A percentile compares a stretch with the other conserved stretches of the same genome.
These are phyloP conservation scores for Emydura subglobosa DNA, from an alignment of 2,113 vertebrate species.

Conservation along the genomic window DNA sequence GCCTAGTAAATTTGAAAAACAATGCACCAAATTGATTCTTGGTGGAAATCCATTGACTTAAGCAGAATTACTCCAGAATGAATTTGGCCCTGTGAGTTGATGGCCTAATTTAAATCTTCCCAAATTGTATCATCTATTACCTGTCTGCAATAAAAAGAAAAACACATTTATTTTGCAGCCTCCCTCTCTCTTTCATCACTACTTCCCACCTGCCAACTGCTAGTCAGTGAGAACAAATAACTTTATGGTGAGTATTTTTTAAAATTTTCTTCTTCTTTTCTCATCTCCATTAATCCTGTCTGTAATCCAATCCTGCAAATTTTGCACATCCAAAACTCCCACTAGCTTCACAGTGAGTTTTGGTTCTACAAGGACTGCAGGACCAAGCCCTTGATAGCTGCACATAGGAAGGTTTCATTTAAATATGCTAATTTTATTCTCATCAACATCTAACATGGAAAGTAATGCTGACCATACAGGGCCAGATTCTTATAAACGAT, in stretches of 20 bases:
- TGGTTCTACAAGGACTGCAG: not conserved
- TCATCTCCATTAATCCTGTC: not conserved
- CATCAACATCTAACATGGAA: not conserved
- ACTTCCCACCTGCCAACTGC: conserved; percentile 22
- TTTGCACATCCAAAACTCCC: not conserved
- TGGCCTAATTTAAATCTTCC: not conserved
- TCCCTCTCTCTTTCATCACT: not conserved
- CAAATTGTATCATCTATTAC: not conserved
- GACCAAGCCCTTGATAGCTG: not conserved
- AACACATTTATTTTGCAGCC: conserved; percentile 3
- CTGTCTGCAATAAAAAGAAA: not conserved
- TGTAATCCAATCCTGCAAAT: not conserved
- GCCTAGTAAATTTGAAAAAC: not conserved
- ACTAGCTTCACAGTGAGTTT: not conserved
- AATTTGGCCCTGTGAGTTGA: not conserved
- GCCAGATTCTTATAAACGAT: not conserved
- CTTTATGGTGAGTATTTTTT: not conserved
- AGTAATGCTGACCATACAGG: not conserved
- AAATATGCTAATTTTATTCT: not conserved
- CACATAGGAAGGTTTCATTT: not conserved
- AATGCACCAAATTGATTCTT: not conserved
- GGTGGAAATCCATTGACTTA: not conserved
- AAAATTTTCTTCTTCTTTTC: not conserved
- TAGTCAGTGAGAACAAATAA: not conserved
- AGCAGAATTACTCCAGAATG: not conserved